Evolutionary conservation across 1,140 invertebrate genomes (phyloP).

Genomic region (Zaprionus davidi): DNA sequence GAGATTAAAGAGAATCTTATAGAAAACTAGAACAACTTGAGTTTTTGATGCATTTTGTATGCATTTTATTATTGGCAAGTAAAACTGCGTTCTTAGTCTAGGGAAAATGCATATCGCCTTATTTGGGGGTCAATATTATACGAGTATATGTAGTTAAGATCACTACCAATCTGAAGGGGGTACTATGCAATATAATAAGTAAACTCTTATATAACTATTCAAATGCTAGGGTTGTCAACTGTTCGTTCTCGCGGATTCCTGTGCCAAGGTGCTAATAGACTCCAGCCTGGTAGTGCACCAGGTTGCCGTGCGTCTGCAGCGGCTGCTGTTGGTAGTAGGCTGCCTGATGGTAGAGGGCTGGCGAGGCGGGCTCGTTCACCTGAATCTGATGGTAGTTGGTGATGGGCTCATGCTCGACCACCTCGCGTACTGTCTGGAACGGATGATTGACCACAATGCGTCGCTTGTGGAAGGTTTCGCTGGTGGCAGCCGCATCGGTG

Average conservation of each 20-base stretch:
- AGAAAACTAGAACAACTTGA: background rate
- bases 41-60: constrained; percentile 57
- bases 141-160: constrained; percentile 41
- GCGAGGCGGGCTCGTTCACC: constrained; percentile 83
- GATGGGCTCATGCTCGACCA: constrained; percentile 86
- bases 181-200: constrained; percentile 18
- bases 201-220: constrained; percentile 27
- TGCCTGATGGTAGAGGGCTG: constrained; percentile 69
- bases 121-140: background rate
- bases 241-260: constrained; percentile 18
- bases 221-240: constrained; percentile 56
- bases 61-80: constrained; percentile 75
- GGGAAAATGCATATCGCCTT: constrained; percentile 11
- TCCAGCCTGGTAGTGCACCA: constrained; percentile 67
- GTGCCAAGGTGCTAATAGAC: constrained; percentile 50
- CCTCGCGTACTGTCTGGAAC: constrained; percentile 87
- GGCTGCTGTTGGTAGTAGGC: constrained; percentile 72
- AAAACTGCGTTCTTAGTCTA: constrained; percentile 53
- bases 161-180: constrained; percentile 52
- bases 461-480: constrained; percentile 87
- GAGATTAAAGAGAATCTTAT: background rate
- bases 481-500: constrained; percentile 84
- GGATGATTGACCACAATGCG: constrained; percentile 87
- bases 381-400: constrained; percentile 86
- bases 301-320: constrained; percentile 66